Evolutionary conservation across 2,797 vertebrate species (phyloP), one percentile per base, ranked within the genome.

Genomic region (Rhinatrema bivittatum): DNA sequence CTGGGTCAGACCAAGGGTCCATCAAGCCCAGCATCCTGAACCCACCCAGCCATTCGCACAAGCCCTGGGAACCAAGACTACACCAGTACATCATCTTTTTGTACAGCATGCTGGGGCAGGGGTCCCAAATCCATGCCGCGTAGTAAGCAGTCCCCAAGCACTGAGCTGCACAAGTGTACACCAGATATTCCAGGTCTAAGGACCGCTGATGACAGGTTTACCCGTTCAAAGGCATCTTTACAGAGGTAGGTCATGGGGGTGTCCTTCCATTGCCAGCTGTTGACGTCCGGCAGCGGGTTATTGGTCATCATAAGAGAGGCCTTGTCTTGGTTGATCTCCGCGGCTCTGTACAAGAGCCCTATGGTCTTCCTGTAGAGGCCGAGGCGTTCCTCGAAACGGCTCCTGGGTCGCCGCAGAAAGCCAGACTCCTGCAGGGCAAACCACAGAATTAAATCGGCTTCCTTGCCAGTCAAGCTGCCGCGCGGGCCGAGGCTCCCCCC

Each of bases 221-320:
- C 68, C 40, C n/a, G 29, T 18, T 36, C 14, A 17, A 54, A 14
- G 15, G 53, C 26, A 3, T 62, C 52, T 12, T 52, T 7, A 3
- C 35, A 16, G 9, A 76, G 62, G 37, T 64, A 74, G 3, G 32
- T 47, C 3, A 31, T 31, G n/a, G 45, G 42, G 1, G 16, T 36
- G 9, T 48, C 29, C 4, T 50, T 40, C 7, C 47, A 53, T 8
- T 56, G 20, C 11, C 32, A 36, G 6, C 29, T 19, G 19, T 50
- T 18, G 10, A 32, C 34, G 36, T 29, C 40, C 12, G 56, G 55
- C 23, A 60, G 46, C 3, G 63, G 61, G 33, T 70, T 74, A 38
- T 76, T 82, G 25, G 62, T 63, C 39, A 74, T 16, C 5, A 74
- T 62, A 36, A 74, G 12, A 10, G 46, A 28, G 5, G 68, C 69